Conservation (phyloP, 2,888 invertebrate genomes). For the Mantis religiosa region DNA sequence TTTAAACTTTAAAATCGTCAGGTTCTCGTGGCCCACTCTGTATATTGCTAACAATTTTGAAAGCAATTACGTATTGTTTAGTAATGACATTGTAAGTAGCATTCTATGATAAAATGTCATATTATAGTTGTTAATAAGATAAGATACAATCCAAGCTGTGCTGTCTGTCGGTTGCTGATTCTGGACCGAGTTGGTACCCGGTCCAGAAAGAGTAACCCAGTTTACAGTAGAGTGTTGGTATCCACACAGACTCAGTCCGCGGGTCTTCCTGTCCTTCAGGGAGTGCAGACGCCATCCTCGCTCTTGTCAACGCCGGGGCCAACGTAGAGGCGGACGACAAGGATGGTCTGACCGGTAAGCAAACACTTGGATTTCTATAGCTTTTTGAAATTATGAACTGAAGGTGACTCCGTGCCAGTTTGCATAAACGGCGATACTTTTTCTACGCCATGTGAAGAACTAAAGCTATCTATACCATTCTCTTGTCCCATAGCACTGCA, state of each 20-base stretch:
- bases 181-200: neutral
- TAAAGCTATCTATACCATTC: no score
- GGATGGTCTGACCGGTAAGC: slow-evolving; percentile 76
- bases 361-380: neutral
- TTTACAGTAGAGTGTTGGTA: slow-evolving; percentile 9
- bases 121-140: neutral
- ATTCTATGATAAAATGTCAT: no score
- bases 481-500: slow-evolving; percentile 64
- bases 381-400: no score
- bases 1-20: no score
- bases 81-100: no score
- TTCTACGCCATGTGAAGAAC: no score
- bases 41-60: no score
- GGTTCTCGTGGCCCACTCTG: no score
- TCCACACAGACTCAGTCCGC: slow-evolving; percentile 28
- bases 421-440: no score
- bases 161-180: neutral
- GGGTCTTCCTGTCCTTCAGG: slow-evolving; percentile 48
- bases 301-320: slow-evolving; percentile 83
- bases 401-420: no score
- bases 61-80: no score
- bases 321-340: slow-evolving; percentile 78
- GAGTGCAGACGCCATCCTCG: slow-evolving; percentile 84
- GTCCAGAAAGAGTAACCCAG: neutral
- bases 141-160: neutral